Conservation (phyloP, 2,888 invertebrate species). For the Tetheella fluctuosa region DNA sequence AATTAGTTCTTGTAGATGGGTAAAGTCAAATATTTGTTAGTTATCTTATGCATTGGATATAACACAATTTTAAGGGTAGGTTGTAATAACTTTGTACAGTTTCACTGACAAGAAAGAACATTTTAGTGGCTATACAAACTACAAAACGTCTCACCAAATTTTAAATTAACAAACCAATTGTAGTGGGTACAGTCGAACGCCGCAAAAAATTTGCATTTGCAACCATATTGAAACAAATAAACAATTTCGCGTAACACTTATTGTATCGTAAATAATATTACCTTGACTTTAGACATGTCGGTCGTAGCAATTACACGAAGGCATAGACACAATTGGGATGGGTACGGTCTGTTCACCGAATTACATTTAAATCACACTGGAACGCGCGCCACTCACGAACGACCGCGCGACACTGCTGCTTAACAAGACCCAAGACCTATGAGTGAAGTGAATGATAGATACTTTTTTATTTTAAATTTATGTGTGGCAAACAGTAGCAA, state of each 20-base stretch:
- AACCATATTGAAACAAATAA: constrained; percentile 1
- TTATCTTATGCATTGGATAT: no score
- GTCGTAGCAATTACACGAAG: constrained; percentile 37
- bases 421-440: not conserved
- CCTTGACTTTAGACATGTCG: constrained; percentile 75
- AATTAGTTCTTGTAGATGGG: no score
- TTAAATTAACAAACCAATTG: constrained; percentile 5
- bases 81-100: no score
- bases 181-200: constrained; percentile 5
- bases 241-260: constrained; percentile 31
- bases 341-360: constrained; percentile 7
- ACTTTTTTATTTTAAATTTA: constrained; percentile 9
- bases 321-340: constrained; percentile 26
- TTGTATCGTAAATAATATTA: constrained; percentile 53
- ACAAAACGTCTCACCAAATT: not conserved
- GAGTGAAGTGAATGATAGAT: constrained; percentile 4
- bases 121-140: not conserved
- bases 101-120: not conserved
- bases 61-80: not conserved
- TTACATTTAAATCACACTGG: not conserved
- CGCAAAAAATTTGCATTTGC: constrained; percentile 31
- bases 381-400: not conserved
- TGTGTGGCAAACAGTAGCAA: constrained; percentile 6
- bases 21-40: no score
- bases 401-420: constrained; percentile 1